phyloP scores from a whole-genome alignment of 2,797 vertebrate species.

The Nyctalus aviator region DNA sequence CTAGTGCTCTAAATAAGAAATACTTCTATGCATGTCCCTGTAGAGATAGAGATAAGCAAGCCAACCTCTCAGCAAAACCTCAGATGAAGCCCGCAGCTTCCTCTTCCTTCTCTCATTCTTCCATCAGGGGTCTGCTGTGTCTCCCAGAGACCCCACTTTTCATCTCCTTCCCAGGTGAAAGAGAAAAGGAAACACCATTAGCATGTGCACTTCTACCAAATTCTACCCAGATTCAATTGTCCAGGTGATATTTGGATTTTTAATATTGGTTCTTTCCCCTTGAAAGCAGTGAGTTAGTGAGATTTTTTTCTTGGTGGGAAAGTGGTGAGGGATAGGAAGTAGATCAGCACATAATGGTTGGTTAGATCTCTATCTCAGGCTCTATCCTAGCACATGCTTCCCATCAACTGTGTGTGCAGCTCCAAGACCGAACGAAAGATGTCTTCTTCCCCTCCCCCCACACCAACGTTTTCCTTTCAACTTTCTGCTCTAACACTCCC shows the following conservation, averaged over 20 bases:
- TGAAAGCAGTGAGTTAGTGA: background rate
- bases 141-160: background rate
- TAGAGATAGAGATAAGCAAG: slow-evolving; percentile 43
- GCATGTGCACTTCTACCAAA: background rate
- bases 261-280: background rate
- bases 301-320: slow-evolving; percentile 4
- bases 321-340: background rate
- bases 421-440: background rate
- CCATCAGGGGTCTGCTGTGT: background rate
- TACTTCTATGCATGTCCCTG: slow-evolving; percentile 3
- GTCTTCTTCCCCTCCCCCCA: background rate
- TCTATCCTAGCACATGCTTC: rapidly evolving
- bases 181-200: background rate
- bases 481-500: background rate
- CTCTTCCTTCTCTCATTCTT: slow-evolving; percentile 23
- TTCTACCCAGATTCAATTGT: background rate
- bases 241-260: background rate
- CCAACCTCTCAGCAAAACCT: background rate
- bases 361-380: background rate
- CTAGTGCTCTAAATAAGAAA: slow-evolving; percentile 67
- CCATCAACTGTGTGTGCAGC: background rate
- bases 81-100: background rate
- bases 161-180: background rate
- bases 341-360: background rate
- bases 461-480: background rate